Percentiles rank a stretch among this genome's conserved stretches.
These are phyloP conservation scores for Sipha flava DNA, from an alignment of 1,140 invertebrate genomes.

Conservation along the genomic window DNA sequence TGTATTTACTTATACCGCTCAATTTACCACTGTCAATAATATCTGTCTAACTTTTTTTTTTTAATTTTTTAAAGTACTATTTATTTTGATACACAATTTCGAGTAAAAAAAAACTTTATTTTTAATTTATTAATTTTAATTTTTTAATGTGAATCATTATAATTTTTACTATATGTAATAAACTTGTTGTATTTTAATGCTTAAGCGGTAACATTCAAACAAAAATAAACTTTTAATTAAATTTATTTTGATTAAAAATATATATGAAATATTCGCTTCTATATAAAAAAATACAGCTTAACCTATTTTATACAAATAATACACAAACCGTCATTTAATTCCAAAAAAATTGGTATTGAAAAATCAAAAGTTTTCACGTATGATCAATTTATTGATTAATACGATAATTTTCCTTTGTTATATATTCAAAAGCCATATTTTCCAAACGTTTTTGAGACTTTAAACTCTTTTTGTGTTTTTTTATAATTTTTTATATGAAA, in stretches of 20 bases:
- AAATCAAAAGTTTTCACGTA: too few species aligned
- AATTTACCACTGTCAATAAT: too few species aligned
- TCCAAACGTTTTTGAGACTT: too few species aligned
- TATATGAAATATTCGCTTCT: neutral
- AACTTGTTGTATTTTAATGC: neutral
- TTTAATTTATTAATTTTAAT: neutral
- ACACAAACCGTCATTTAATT: too few species aligned
- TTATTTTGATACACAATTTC: neutral
- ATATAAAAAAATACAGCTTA: neutral
- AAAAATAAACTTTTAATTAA: neutral
- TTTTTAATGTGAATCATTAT: neutral
- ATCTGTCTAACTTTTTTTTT: neutral
- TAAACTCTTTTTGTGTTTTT: too few species aligned
- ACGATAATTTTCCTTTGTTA: too few species aligned
- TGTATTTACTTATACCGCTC: too few species aligned
- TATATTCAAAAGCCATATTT: too few species aligned
- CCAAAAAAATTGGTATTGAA: too few species aligned
- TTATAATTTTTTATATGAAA: too few species aligned
- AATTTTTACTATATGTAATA: neutral
- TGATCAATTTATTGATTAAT: neutral
- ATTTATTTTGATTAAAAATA: neutral
- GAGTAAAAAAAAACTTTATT: neutral
- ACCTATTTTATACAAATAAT: neutral
- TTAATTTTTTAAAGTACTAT: neutral
- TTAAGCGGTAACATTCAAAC: neutral